These are phyloP conservation scores for Alentia gelatinosa DNA, from an alignment of 2,888 invertebrate species.

Conservation along the genomic window DNA sequence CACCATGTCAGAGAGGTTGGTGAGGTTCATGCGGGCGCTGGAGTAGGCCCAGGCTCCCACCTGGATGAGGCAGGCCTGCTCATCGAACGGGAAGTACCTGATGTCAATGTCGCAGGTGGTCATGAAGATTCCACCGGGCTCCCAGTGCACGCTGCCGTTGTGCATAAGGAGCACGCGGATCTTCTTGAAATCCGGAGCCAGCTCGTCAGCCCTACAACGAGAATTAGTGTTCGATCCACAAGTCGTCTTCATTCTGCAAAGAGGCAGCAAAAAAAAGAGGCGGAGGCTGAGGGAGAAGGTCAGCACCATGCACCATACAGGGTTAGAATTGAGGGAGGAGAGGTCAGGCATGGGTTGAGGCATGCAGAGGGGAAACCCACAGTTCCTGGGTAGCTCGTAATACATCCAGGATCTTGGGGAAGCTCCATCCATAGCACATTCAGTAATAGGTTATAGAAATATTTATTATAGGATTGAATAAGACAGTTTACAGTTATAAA, in stretches of 20 bases:
- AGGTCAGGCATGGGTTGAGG: too few species aligned
- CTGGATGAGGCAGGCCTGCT: slow-evolving; percentile 65
- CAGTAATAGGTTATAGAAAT: too few species aligned
- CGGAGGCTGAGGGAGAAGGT: not conserved
- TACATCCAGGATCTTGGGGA: too few species aligned
- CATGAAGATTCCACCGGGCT: slow-evolving; percentile 66
- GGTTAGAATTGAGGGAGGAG: too few species aligned
- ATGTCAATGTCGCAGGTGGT: slow-evolving; percentile 68
- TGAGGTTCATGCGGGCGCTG: slow-evolving; percentile 66
- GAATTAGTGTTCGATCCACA: slow-evolving; percentile 19
- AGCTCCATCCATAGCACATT: too few species aligned
- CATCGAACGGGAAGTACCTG: slow-evolving; percentile 67
- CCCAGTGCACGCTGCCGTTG: slow-evolving; percentile 66
- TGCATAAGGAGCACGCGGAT: slow-evolving; percentile 64
- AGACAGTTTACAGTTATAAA: too few species aligned
- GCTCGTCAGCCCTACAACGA: slow-evolving; percentile 65
- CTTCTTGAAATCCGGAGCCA: slow-evolving; percentile 66
- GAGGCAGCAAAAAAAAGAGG: not conserved
- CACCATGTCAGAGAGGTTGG: slow-evolving; percentile 57
- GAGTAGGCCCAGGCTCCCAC: slow-evolving; percentile 66
- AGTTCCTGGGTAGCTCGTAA: too few species aligned
- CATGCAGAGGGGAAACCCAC: too few species aligned
- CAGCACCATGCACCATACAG: too few species aligned
- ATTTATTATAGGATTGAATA: too few species aligned
- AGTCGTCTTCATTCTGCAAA: not conserved